phyloP scores from a whole-genome alignment of 2,113 vertebrate species.

The Barnardius zonarius region DNA sequence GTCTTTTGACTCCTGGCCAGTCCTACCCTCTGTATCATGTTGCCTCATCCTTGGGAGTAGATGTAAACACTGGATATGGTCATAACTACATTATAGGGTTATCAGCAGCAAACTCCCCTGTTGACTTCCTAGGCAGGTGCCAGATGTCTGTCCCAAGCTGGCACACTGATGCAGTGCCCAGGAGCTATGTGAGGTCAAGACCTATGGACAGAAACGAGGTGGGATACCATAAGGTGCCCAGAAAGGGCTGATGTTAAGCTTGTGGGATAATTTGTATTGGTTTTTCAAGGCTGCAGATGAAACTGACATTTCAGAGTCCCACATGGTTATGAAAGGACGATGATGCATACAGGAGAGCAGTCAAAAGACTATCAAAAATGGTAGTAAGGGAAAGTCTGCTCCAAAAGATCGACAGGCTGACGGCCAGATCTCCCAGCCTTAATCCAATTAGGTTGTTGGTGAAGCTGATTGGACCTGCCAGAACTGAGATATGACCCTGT shows the following conservation, averaged over 20 bases:
- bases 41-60: not conserved
- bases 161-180: rapidly evolving
- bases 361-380: not conserved
- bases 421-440: not conserved
- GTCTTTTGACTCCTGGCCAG: constrained; percentile 8
- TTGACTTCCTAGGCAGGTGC: not conserved
- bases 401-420: not conserved
- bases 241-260: not conserved
- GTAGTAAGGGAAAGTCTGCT: not conserved
- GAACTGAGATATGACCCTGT: not conserved
- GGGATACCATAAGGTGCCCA: not conserved
- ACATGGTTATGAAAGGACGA: not conserved
- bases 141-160: not conserved
- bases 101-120: not conserved
- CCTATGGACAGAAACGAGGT: not conserved
- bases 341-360: not conserved
- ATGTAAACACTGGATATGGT: not conserved
- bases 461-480: not conserved
- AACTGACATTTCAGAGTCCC: not conserved
- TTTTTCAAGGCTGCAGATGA: not conserved
- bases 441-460: not conserved
- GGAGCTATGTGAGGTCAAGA: rapidly evolving
- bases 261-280: not conserved
- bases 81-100: not conserved
- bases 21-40: not conserved